Evolutionary conservation across 2,888 invertebrate species (phyloP).

Genomic region (Criorhina ranunculi): DNA sequence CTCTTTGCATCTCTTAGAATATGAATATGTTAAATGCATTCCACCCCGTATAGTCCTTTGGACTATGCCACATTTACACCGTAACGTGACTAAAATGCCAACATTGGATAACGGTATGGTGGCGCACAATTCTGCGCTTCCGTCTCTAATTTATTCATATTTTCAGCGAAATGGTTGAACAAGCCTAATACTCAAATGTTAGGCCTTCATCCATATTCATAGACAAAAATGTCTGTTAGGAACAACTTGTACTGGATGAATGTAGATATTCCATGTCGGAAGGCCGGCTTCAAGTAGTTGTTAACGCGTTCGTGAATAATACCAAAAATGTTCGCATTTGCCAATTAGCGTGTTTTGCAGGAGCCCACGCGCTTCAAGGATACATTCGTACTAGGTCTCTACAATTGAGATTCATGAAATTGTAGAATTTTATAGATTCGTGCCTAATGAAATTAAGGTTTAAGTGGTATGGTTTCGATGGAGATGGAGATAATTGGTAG

Average conservation of each 20-base stretch:
- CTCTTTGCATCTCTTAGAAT: background rate
- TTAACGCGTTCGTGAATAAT: slow-evolving; percentile 19
- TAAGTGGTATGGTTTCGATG: too few species aligned
- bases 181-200: slow-evolving; percentile 24
- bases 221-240: slow-evolving; percentile 10
- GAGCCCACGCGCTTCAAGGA: slow-evolving; percentile 10
- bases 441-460: too few species aligned
- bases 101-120: background rate
- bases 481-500: too few species aligned
- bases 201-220: slow-evolving; percentile 39
- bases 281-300: slow-evolving; percentile 2
- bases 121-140: slow-evolving; percentile 17
- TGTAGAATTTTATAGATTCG: background rate
- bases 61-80: background rate
- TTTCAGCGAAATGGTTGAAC: slow-evolving; percentile 27
- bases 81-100: slow-evolving; percentile 23
- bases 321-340: slow-evolving; percentile 16
- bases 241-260: background rate
- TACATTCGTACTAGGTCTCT: background rate
- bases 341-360: slow-evolving; percentile 6
- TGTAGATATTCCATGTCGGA: background rate
- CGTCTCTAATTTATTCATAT: slow-evolving; percentile 46
- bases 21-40: slow-evolving; percentile 4
- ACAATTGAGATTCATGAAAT: background rate
- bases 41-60: background rate